Conservation (phyloP, 2,888 invertebrate species). For the Dioctria linearis region DNA sequence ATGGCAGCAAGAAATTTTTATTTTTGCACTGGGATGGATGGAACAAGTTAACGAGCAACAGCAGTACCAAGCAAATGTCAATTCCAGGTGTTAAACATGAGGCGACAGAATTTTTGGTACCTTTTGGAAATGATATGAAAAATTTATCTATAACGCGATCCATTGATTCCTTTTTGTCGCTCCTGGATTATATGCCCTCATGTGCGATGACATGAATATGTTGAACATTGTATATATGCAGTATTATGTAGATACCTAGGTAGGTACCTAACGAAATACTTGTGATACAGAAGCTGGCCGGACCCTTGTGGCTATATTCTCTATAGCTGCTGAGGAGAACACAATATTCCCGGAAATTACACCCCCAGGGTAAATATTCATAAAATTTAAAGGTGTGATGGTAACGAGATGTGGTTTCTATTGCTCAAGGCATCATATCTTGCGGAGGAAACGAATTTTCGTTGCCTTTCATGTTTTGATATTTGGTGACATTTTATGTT, state of each 20-base stretch:
- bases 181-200: slow-evolving; percentile 18
- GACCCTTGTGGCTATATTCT: slow-evolving; percentile 44
- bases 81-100: slow-evolving; percentile 41
- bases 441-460: slow-evolving; percentile 42
- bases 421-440: slow-evolving; percentile 26
- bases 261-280: too few species aligned
- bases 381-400: slow-evolving; percentile 57
- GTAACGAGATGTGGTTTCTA: slow-evolving; percentile 48
- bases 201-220: neutral
- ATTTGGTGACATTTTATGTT: slow-evolving; percentile 49
- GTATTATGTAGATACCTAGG: too few species aligned
- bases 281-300: neutral
- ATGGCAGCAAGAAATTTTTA: slow-evolving; percentile 41
- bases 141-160: slow-evolving; percentile 38
- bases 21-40: slow-evolving; percentile 14
- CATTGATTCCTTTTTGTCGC: slow-evolving; percentile 47
- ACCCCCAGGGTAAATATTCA: slow-evolving; percentile 56
- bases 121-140: slow-evolving; percentile 18
- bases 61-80: slow-evolving; percentile 34
- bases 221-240: neutral
- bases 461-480: slow-evolving; percentile 40
- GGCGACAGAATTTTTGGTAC: slow-evolving; percentile 17
- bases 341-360: slow-evolving; percentile 56
- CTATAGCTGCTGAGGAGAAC: neutral
- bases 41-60: slow-evolving; percentile 22